These are phyloP conservation scores for Brachyptera risi DNA, from an alignment of 2,888 invertebrate species.

Conservation along the genomic window DNA sequence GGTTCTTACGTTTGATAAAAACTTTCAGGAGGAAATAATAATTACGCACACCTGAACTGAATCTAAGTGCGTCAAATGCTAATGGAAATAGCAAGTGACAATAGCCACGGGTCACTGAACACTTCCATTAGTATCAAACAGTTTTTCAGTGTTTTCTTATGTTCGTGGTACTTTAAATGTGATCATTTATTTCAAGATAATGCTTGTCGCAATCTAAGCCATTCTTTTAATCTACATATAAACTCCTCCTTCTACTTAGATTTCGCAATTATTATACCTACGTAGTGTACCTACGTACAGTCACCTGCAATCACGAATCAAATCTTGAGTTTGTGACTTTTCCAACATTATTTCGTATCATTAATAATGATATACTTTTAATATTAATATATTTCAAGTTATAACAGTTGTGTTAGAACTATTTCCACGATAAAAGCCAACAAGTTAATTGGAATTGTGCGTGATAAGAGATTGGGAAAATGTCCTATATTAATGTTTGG, in stretches of 20 bases:
- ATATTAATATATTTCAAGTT: background rate
- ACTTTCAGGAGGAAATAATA: too few relatives aligned
- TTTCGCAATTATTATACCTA: conserved; percentile 2
- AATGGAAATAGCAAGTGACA: too few relatives aligned
- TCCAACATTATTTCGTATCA: too few relatives aligned
- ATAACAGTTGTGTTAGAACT: background rate
- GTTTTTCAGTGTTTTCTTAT: conserved; percentile 3
- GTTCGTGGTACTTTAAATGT: background rate
- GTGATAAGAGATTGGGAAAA: conserved; percentile 1
- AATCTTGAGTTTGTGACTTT: too few relatives aligned
- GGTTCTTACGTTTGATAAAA: too few relatives aligned
- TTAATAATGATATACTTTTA: too few relatives aligned
- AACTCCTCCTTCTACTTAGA: conserved; percentile 1
- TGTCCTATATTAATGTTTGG: conserved; percentile 17
- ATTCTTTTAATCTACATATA: conserved; percentile 1
- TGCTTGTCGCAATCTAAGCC: background rate
- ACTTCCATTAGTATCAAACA: background rate
- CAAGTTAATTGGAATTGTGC: conserved; percentile 18
- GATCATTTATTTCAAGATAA: background rate
- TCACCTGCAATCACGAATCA: too few relatives aligned
- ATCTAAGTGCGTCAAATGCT: too few relatives aligned
- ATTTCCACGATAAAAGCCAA: conserved; percentile 14
- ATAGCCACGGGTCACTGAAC: background rate
- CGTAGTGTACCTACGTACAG: too few relatives aligned
- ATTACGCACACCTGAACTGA: too few relatives aligned